phyloP scores from a whole-genome alignment of 2,888 invertebrate genomes.

The Tipula confusa region DNA sequence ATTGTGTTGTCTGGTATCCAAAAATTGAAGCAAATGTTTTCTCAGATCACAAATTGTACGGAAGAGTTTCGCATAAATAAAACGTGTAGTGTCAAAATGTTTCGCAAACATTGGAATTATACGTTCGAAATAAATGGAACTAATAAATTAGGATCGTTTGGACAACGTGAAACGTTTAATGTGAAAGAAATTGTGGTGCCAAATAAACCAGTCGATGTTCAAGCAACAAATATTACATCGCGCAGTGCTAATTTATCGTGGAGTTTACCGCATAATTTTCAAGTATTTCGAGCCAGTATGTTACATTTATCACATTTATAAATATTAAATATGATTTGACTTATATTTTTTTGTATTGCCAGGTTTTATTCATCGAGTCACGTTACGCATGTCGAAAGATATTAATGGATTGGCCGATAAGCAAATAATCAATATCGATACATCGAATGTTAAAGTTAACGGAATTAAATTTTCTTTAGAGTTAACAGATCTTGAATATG shows the following conservation, averaged over 20 bases:
- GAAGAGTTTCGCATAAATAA: neutral
- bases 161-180: neutral
- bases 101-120: conserved; percentile 57
- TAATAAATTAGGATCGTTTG: neutral
- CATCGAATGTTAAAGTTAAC: neutral
- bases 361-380: conserved; percentile 22
- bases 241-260: neutral
- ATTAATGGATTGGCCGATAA: neutral
- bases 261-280: neutral
- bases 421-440: neutral
- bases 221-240: neutral
- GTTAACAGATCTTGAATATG: neutral
- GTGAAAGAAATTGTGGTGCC: neutral
- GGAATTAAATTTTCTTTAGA: neutral
- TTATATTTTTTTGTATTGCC: neutral
- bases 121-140: conserved; percentile 53
- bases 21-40: neutral
- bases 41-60: conserved; percentile 3
- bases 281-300: neutral
- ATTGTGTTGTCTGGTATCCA: neutral
- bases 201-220: neutral
- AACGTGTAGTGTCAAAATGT: neutral
- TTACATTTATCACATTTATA: too few species aligned
- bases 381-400: neutral
- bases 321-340: neutral